phyloP scores from a whole-genome alignment of 2,888 invertebrate genomes.

The Caenorhabditis sp. region DNA sequence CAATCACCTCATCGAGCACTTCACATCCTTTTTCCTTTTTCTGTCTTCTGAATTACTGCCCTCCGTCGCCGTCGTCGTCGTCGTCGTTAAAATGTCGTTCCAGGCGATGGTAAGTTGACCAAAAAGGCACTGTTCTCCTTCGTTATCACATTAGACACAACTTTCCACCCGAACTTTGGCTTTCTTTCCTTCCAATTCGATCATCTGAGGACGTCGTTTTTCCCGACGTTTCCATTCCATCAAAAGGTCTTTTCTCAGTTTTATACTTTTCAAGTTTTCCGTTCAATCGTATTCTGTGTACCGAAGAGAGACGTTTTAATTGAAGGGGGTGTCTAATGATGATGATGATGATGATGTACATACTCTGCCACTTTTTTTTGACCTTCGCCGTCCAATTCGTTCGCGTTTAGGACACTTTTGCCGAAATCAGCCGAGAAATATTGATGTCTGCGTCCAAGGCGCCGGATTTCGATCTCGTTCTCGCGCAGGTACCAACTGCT shows the following conservation, averaged over 20 bases:
- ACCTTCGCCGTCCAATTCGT: slow-evolving; percentile 1
- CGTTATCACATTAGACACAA: slow-evolving; percentile 22
- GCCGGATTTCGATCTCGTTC: slow-evolving; percentile 64
- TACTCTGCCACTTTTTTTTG: background rate
- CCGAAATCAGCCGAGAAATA: slow-evolving; percentile 63
- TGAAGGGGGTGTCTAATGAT: background rate
- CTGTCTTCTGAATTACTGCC: background rate
- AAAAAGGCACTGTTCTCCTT: background rate
- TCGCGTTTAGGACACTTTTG: slow-evolving; percentile 58
- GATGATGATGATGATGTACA: background rate
- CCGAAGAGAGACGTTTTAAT: background rate
- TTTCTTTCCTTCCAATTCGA: too few relatives aligned
- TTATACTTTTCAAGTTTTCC: too few relatives aligned
- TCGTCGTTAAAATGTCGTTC: slow-evolving; percentile 51
- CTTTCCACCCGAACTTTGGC: slow-evolving; percentile 19
- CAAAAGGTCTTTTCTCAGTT: too few relatives aligned
- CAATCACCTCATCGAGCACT: too few relatives aligned
- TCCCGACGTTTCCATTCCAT: too few relatives aligned
- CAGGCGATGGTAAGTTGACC: slow-evolving; percentile 54
- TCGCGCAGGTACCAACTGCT: slow-evolving; percentile 51
- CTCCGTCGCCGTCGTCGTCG: background rate
- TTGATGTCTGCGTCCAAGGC: slow-evolving; percentile 58
- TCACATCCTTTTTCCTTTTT: background rate
- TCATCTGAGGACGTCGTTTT: too few relatives aligned
- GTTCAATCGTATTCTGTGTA: slow-evolving; percentile 4